Conservation (phyloP, 1,140 invertebrate genomes). For the Tenebrio molitor region DNA sequence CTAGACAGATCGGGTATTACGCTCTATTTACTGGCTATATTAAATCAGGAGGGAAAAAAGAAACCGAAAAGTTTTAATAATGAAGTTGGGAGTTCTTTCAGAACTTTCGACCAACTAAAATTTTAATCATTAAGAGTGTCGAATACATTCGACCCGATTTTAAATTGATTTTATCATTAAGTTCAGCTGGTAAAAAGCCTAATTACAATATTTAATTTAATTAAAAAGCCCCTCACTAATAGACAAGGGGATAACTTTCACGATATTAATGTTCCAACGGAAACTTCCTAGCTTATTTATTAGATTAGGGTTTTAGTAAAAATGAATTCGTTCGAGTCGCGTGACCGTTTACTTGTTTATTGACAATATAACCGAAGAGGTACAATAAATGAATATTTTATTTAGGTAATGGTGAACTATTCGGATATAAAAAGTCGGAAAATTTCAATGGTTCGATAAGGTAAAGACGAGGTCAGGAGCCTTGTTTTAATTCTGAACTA, state of each 20-base stretch:
- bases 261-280: neutral
- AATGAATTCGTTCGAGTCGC: slow-evolving; percentile 2
- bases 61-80: slow-evolving; percentile 29
- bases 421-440: slow-evolving; percentile 14
- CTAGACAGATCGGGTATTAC: slow-evolving; percentile 32
- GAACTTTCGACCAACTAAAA: slow-evolving; percentile 33
- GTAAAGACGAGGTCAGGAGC: slow-evolving; percentile 32
- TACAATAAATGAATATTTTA: slow-evolving; percentile 23
- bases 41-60: slow-evolving; percentile 16
- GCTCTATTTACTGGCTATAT: slow-evolving; percentile 33
- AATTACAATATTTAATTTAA: slow-evolving; percentile 29
- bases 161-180: slow-evolving; percentile 29
- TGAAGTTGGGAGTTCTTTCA: slow-evolving; percentile 34
- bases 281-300: neutral
- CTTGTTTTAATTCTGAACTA: slow-evolving; percentile 36
- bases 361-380: slow-evolving; percentile 18
- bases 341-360: slow-evolving; percentile 25
- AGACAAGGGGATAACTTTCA: slow-evolving; percentile 14
- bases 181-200: slow-evolving; percentile 7
- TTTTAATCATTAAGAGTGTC: slow-evolving; percentile 36
- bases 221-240: slow-evolving; percentile 15
- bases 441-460: slow-evolving; percentile 22
- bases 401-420: slow-evolving; percentile 4
- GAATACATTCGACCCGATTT: slow-evolving; percentile 29
- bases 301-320: neutral